These are phyloP conservation scores for Chlorodrepanis virens DNA, from an alignment of 2,113 vertebrate species.

Conservation along the genomic window DNA sequence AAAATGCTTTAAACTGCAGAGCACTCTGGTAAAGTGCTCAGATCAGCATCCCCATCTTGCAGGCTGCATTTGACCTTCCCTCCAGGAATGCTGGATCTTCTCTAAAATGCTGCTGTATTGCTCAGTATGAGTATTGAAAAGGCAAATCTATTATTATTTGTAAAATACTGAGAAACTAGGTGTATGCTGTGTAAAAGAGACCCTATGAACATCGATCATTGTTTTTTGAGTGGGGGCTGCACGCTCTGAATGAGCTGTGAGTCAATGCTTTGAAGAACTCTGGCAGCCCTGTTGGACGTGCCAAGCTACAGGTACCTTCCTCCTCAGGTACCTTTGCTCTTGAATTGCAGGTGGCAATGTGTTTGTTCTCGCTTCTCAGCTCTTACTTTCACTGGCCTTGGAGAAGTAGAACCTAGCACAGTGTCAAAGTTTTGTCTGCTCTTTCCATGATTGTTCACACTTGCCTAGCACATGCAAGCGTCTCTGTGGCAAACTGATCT, in stretches of 20 bases:
- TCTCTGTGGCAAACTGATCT: neutral
- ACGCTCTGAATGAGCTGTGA: neutral
- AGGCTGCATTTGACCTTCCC: neutral
- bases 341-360: neutral
- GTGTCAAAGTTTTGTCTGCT: neutral
- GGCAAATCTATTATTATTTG: neutral
- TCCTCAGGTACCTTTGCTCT: neutral
- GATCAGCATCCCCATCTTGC: neutral
- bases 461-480: neutral
- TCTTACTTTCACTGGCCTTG: neutral
- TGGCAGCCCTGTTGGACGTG: neutral
- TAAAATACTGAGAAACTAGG: neutral
- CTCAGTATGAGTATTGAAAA: neutral
- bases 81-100: neutral
- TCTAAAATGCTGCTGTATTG: neutral
- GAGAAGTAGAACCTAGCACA: neutral
- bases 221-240: neutral
- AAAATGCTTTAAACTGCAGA: conserved; percentile 4
- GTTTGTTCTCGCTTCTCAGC: neutral
- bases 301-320: neutral
- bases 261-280: neutral
- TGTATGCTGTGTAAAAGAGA: neutral
- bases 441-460: neutral
- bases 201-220: neutral
- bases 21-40: rapidly evolving